phyloP scores from a whole-genome alignment of 2,888 invertebrate species.

The Tipula helvola region DNA sequence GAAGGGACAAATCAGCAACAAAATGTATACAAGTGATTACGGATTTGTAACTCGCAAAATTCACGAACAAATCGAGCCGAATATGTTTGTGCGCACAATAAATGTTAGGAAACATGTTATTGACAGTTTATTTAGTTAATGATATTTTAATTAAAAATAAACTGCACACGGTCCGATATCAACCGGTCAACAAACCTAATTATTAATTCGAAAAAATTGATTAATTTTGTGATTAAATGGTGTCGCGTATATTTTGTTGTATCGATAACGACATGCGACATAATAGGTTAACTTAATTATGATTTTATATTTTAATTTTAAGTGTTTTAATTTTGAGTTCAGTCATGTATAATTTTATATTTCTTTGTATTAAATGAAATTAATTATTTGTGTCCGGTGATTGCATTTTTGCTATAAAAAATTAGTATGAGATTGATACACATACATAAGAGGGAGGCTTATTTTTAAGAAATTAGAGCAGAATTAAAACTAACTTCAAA shows the following conservation, averaged over 20 bases:
- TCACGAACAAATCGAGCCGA: too few relatives aligned
- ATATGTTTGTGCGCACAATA: too few relatives aligned
- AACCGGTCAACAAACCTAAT: not conserved
- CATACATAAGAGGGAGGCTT: not conserved
- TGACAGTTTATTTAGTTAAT: not conserved
- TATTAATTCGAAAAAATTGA: too few relatives aligned
- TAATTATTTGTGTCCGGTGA: not conserved
- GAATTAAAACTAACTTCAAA: not conserved
- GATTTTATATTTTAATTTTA: not conserved
- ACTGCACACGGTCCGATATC: not conserved
- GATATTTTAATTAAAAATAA: not conserved
- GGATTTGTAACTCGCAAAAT: too few relatives aligned
- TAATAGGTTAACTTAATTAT: not conserved
- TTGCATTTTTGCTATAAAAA: not conserved
- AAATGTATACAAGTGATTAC: too few relatives aligned
- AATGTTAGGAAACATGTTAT: not conserved
- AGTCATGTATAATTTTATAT: too few relatives aligned
- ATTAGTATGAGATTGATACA: not conserved
- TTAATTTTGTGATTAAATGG: not conserved
- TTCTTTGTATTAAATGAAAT: not conserved
- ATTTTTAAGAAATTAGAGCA: not conserved
- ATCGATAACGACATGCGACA: not conserved
- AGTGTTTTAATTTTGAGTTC: too few relatives aligned
- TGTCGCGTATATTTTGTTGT: not conserved
- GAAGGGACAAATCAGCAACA: too few relatives aligned